A percentile compares a stretch with the other conserved stretches of the same genome.
Conservation (phyloP, 2,888 invertebrate species). For the Yponomeuta cagnagella region DNA sequence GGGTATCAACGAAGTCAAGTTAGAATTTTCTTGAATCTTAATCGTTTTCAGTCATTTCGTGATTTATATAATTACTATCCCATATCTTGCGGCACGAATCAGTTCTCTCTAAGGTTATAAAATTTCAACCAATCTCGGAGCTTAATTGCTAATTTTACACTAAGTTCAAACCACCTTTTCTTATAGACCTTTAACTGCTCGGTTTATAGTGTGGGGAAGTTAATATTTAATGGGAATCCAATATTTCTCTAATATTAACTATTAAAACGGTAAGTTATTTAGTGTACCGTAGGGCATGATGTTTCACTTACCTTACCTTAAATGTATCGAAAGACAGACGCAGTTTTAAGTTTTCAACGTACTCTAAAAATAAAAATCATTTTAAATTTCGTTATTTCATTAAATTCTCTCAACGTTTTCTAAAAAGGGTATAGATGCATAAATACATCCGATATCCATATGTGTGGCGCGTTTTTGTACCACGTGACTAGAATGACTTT, state of each 20-base stretch:
- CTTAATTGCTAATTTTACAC: constrained; percentile 1
- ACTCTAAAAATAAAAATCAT: too few species aligned
- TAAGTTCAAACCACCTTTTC: not conserved
- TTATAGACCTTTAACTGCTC: not conserved
- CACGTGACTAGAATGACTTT: too few species aligned
- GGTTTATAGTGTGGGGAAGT: not conserved
- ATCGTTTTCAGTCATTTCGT: not conserved
- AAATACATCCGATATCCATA: too few species aligned
- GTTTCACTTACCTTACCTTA: not conserved
- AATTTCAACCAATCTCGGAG: not conserved
- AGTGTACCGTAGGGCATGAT: not conserved
- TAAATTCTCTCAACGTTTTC: too few species aligned
- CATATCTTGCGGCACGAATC: not conserved
- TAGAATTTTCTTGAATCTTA: too few species aligned
- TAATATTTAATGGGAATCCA: not conserved
- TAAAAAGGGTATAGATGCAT: too few species aligned
- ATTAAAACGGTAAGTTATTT: not conserved
- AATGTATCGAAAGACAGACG: not conserved
- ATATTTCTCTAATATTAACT: constrained; percentile 2
- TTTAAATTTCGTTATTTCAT: too few species aligned
- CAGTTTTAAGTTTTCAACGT: not conserved
- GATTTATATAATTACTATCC: not conserved
- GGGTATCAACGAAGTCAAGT: too few species aligned
- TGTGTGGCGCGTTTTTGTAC: too few species aligned
- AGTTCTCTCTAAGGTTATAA: not conserved